Conservation (phyloP, 2,888 invertebrate species). For the Aromia moschata region DNA sequence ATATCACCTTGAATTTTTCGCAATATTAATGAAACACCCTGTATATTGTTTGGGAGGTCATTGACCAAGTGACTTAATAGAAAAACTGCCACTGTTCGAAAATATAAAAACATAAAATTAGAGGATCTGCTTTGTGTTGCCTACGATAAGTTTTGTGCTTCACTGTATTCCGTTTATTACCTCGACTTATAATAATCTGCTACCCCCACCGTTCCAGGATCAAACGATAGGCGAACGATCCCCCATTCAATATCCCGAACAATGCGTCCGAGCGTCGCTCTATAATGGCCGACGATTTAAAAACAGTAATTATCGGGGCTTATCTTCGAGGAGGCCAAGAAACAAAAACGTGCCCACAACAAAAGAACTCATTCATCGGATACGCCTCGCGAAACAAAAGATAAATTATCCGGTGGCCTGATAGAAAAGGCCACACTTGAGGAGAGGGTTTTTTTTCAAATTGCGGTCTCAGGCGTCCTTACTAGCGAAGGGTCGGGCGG, state of each 20-base stretch:
- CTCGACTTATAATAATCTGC: too few relatives aligned
- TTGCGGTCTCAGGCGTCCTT: constrained; percentile 23
- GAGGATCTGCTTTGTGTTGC: too few relatives aligned
- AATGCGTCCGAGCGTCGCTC: constrained; percentile 8
- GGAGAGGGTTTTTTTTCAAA: constrained; percentile 35
- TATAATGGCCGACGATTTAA: constrained; percentile 40
- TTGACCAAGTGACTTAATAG: too few relatives aligned
- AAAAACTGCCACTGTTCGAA: too few relatives aligned
- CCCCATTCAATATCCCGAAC: background rate
- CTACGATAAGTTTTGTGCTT: too few relatives aligned
- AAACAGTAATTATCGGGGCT: constrained; percentile 40
- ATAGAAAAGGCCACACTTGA: constrained; percentile 50
- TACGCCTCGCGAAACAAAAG: constrained; percentile 49
- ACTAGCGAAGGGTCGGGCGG: constrained; percentile 36
- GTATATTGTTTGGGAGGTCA: too few relatives aligned
- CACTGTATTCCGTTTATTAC: too few relatives aligned
- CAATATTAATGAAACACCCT: too few relatives aligned
- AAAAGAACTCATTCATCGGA: constrained; percentile 35
- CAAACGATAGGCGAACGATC: background rate
- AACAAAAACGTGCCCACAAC: constrained; percentile 46
- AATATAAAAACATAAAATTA: too few relatives aligned
- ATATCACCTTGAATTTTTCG: too few relatives aligned
- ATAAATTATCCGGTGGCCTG: constrained; percentile 55
- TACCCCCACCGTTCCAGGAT: too few relatives aligned
- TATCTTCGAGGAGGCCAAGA: constrained; percentile 44